phyloP scores from a whole-genome alignment of 1,140 invertebrate species.

The Pseudomyrmex flavicornis region DNA sequence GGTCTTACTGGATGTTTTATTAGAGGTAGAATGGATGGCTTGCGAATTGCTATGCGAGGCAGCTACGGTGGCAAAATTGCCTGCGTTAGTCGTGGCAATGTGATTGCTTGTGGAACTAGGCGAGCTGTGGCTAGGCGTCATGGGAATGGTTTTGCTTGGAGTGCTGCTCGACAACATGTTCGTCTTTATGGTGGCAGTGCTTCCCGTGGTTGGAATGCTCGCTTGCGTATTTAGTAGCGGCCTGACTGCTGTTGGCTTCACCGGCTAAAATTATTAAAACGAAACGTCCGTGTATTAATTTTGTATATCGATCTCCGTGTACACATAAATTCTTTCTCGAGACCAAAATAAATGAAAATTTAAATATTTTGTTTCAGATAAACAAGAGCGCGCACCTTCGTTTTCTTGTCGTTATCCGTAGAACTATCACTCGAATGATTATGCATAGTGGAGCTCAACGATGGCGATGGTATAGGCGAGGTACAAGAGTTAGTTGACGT shows the following conservation, averaged over 20 bases:
- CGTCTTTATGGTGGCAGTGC: conserved; percentile 84
- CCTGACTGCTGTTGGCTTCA: conserved; percentile 91
- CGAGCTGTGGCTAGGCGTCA: conserved; percentile 87
- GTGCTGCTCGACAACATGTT: conserved; percentile 86
- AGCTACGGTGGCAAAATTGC: conserved; percentile 88
- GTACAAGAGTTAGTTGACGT: conserved; percentile 92
- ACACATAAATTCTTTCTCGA: neutral
- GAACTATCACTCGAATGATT: conserved; percentile 92
- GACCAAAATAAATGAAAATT: neutral
- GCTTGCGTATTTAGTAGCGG: conserved; percentile 87
- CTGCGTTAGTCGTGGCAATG: conserved; percentile 84
- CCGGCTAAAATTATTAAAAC: conserved; percentile 85
- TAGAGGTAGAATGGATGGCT: conserved; percentile 84
- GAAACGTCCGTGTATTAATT: neutral
- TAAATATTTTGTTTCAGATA: too few relatives aligned
- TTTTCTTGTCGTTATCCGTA: conserved; percentile 90
- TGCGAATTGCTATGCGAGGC: conserved; percentile 86
- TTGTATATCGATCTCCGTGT: neutral
- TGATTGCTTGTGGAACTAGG: conserved; percentile 87
- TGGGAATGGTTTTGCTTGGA: conserved; percentile 86
- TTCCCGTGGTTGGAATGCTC: conserved; percentile 86
- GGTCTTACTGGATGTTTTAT: conserved; percentile 84
- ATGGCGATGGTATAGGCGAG: conserved; percentile 88
- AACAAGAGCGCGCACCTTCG: conserved; percentile 86
- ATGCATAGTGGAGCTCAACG: conserved; percentile 86